These are phyloP conservation scores for Megalurothrips usitatus DNA, from an alignment of 2,888 invertebrate genomes.

Conservation along the genomic window DNA sequence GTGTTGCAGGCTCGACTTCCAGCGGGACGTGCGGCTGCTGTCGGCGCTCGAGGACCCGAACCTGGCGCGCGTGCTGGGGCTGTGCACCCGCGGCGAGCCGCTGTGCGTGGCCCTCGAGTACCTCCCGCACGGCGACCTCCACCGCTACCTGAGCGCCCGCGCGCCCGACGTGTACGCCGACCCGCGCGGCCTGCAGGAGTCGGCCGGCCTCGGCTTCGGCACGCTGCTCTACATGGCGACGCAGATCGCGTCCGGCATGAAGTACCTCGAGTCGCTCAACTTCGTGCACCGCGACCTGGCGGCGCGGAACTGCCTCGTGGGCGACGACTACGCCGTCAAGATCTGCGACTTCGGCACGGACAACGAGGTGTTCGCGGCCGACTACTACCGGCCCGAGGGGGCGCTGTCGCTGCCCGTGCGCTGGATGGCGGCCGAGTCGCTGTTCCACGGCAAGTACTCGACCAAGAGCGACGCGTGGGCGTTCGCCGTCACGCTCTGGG, in stretches of 20 bases:
- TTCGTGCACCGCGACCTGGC: constrained; percentile 89
- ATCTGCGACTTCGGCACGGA: constrained; percentile 82
- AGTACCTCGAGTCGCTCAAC: constrained; percentile 79
- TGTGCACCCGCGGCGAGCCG: constrained; percentile 53
- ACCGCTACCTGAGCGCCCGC: constrained; percentile 51
- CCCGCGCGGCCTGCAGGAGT: constrained; percentile 2
- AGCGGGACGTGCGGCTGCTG: constrained; percentile 78
- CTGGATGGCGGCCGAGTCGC: constrained; percentile 88
- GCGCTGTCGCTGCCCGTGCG: constrained; percentile 74
- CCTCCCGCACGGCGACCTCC: constrained; percentile 57
- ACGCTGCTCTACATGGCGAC: constrained; percentile 74
- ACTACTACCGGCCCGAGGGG: constrained; percentile 79
- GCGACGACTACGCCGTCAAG: constrained; percentile 74
- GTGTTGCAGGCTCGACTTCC: constrained; percentile 68
- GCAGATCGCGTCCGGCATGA: constrained; percentile 86
- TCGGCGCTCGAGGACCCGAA: constrained; percentile 66
- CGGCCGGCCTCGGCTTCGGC: constrained; percentile 55
- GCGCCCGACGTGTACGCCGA: constrained; percentile 8
- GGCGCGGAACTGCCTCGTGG: constrained; percentile 80
- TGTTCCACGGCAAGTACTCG: constrained; percentile 73
- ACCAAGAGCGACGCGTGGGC: constrained; percentile 90
- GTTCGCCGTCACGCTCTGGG: constrained; percentile 83
- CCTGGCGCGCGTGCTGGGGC: constrained; percentile 53
- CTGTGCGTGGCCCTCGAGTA: constrained; percentile 57
- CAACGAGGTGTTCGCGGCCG: constrained; percentile 70